Percentiles rank a stretch among this genome's conserved stretches.
Evolutionary conservation across 1,140 invertebrate species (phyloP).

Genomic region (Drosophila ironensis): DNA sequence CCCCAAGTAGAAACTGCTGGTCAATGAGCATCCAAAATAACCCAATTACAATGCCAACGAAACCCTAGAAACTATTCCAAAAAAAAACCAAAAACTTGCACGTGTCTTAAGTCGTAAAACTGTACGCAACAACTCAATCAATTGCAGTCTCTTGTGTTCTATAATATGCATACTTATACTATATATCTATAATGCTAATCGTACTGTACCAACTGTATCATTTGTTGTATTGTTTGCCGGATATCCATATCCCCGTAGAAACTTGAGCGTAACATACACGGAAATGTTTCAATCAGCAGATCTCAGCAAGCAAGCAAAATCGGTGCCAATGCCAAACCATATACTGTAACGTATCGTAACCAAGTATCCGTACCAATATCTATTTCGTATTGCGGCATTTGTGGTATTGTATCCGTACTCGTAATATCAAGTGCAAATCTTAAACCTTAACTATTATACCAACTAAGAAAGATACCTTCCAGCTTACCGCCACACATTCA

Average conservation of each 20-base stretch:
- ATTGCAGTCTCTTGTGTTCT: constrained; percentile 50
- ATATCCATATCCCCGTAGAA: constrained; percentile 32
- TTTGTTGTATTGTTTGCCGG: constrained; percentile 55
- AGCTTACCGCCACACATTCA: constrained; percentile 10
- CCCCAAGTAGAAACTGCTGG: constrained; percentile 19
- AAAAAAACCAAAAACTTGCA: constrained; percentile 52
- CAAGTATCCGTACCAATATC: constrained; percentile 18
- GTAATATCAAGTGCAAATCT: constrained; percentile 45
- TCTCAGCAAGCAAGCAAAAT: constrained; percentile 34
- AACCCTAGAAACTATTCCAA: not conserved
- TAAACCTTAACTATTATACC: constrained; percentile 25
- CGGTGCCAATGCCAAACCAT: constrained; percentile 22
- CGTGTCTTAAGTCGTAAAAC: constrained; percentile 57
- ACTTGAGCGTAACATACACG: constrained; percentile 46
- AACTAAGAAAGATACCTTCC: constrained; percentile 33
- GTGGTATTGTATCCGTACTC: constrained; percentile 46
- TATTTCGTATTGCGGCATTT: constrained; percentile 38
- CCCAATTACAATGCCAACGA: constrained; percentile 17
- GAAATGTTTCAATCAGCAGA: constrained; percentile 53
- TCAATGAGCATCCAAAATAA: constrained; percentile 9
- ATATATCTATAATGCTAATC: constrained; percentile 44
- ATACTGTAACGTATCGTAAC: constrained; percentile 40
- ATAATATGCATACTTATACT: constrained; percentile 45
- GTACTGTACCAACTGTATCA: constrained; percentile 50
- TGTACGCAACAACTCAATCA: constrained; percentile 47